phyloP scores from a whole-genome alignment of 64 coral and sea anemone species.

The Trachythela sp. region DNA sequence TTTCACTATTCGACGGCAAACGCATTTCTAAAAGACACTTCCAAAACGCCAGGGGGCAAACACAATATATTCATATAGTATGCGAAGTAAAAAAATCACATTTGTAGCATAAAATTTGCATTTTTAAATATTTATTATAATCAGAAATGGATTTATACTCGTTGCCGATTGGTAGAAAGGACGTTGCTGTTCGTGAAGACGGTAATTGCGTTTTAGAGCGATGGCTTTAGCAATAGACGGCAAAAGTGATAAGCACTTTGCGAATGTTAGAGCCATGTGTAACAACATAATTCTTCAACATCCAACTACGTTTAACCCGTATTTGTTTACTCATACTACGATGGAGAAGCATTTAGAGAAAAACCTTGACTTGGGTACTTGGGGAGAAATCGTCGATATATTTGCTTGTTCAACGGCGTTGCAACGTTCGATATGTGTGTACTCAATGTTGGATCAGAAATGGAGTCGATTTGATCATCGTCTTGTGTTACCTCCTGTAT shows the following conservation, averaged over 20 bases:
- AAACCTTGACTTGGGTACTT: not conserved
- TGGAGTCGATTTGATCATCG: conserved; percentile 32
- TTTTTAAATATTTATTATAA: too few species aligned
- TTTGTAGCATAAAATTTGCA: not conserved
- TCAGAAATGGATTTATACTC: not conserved
- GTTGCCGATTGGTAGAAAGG: not conserved
- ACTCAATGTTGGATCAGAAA: not conserved
- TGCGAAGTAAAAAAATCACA: too few species aligned
- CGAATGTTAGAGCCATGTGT: not conserved
- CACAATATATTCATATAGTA: too few species aligned
- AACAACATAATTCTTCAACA: conserved; percentile 19
- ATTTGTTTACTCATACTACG: conserved; percentile 18
- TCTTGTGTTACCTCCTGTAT: too few species aligned
- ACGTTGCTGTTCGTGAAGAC: conserved; percentile 49
- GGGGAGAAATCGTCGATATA: too few species aligned
- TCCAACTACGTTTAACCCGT: conserved; percentile 34
- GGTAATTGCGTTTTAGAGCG: conserved; percentile 59
- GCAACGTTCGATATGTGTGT: not conserved
- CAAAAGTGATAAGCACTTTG: conserved; percentile 42
- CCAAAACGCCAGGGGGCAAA: too few species aligned
- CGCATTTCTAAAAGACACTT: too few species aligned
- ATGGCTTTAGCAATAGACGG: conserved; percentile 49
- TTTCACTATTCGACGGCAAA: too few species aligned
- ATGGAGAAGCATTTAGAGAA: conserved; percentile 6
- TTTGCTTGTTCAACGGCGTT: too few species aligned